Evolutionary conservation across 2,888 invertebrate species (phyloP).

Genomic region (Ormia ochracea): DNA sequence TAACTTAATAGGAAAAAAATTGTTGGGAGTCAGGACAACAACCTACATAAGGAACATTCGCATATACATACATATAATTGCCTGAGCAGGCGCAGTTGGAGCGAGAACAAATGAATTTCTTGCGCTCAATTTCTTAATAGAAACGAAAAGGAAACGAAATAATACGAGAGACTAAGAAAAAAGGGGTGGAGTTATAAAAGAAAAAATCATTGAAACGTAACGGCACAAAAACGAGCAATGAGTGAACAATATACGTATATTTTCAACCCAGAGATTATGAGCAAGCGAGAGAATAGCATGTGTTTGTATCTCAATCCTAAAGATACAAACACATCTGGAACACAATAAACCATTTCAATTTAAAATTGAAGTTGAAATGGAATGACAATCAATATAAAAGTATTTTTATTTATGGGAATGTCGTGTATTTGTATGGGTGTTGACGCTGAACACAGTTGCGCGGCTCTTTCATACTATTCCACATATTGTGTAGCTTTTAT

Average conservation of each 20-base stretch:
- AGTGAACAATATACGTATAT: neutral
- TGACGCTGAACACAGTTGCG: slow-evolving; percentile 38
- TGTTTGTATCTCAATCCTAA: slow-evolving; percentile 29
- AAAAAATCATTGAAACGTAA: slow-evolving; percentile 22
- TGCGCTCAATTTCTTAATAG: neutral
- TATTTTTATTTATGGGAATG: slow-evolving; percentile 35
- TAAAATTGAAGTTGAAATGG: slow-evolving; percentile 54
- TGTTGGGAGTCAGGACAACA: slow-evolving; percentile 55
- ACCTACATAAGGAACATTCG: slow-evolving; percentile 51
- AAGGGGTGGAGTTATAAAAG: slow-evolving; percentile 23
- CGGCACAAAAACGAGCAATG: slow-evolving; percentile 4
- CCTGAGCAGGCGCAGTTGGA: slow-evolving; percentile 41
- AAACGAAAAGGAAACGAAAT: neutral
- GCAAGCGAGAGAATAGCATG: neutral
- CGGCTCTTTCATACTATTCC: slow-evolving; percentile 5
- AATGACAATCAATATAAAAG: slow-evolving; percentile 58
- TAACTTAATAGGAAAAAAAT: slow-evolving; percentile 17
- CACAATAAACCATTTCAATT: slow-evolving; percentile 38
- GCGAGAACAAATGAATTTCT: neutral
- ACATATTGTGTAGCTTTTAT: neutral
- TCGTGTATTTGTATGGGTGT: slow-evolving; percentile 49
- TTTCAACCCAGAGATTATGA: neutral
- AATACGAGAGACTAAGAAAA: neutral
- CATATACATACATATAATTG: neutral
- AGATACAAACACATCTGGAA: slow-evolving; percentile 7